Evolutionary conservation across 1,140 invertebrate genomes (phyloP), one percentile per base, ranked within the genome.

Genomic region (Arctopsyche grandis): DNA sequence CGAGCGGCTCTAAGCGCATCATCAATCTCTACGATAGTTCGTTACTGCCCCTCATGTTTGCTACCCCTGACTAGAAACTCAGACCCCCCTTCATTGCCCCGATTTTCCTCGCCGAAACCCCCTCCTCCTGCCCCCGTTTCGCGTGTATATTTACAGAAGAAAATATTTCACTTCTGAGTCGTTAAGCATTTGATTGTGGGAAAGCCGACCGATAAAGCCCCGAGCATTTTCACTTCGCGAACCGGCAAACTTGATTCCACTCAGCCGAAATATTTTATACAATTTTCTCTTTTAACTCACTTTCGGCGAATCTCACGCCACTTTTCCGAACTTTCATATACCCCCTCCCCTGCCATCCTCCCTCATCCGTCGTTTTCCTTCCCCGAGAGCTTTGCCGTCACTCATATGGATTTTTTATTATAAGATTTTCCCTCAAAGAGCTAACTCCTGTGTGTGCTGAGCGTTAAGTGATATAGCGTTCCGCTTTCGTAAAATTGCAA

Each of bases 221-320:
- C 69, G 46, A 63, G 77, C 77, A 70, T 70, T 78, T 78, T 78
- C 69, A 78, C 77, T 71, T 69, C 66, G 69, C 46, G 77, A 78
- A 78, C 77, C 46, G 69, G 69, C 66, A 70, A 78, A 78, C 66
- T 78, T 78, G 77, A 78, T 78, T 78, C 69, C 48, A 38, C 69
- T 78, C 77, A 76, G 77, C 75, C 78, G 74, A 70, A 82, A 75
- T 71, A 80, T 80, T 80, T 79, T 77, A 78, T 73, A 79, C 76
- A 77, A 76, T 77, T 82, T 79, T 77, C 66, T 74, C 69, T 69
- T 78, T 60, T 79, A 79, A 79, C 75, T 73, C 60, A 38, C 75
- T 77, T 73, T 60, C 38, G 46, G 70, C 70, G 63, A 78, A 78
- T 81, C 56, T 75, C 56, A 46, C 79, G 71, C 43, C 71, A 48